A percentile compares a stretch with the other conserved stretches of the same genome.
Conservation (phyloP, 92 coral and sea anemone species). For the Bergia puertoricense region DNA sequence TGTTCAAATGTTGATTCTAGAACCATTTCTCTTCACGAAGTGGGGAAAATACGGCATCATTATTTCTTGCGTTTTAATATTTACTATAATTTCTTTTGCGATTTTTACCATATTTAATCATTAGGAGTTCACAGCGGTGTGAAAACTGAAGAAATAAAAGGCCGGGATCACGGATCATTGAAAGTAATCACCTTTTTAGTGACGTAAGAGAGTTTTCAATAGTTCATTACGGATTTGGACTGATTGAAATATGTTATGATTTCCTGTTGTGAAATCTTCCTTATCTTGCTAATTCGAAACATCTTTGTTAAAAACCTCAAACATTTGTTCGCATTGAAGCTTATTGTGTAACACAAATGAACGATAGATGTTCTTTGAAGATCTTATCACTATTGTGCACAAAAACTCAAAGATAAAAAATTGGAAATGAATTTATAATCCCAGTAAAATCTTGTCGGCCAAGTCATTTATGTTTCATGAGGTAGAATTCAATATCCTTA, state of each 20-base stretch:
- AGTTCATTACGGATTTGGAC: background rate
- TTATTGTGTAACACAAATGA: background rate
- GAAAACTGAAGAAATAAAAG: background rate
- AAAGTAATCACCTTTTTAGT: background rate
- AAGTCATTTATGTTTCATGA: slow-evolving; percentile 40
- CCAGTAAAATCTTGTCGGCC: background rate
- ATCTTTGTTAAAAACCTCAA: background rate
- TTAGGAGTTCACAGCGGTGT: slow-evolving; percentile 8
- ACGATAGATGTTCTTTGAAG: background rate
- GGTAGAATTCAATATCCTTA: slow-evolving; percentile 10
- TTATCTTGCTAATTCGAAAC: background rate
- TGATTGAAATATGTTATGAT: background rate
- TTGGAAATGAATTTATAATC: background rate
- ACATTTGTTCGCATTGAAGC: background rate
- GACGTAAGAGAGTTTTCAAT: background rate
- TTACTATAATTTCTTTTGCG: background rate
- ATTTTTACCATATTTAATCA: background rate
- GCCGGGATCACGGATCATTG: background rate
- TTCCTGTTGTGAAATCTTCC: slow-evolving; percentile 9
- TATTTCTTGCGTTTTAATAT: background rate
- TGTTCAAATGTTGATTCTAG: background rate
- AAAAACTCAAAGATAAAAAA: background rate
- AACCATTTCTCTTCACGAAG: no score
- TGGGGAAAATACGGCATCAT: background rate
- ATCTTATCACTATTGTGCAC: background rate